Percentiles rank a stretch among this genome's conserved stretches.
Evolutionary conservation across 2,113 vertebrate species (phyloP).

Genomic region (Numida meleagris): DNA sequence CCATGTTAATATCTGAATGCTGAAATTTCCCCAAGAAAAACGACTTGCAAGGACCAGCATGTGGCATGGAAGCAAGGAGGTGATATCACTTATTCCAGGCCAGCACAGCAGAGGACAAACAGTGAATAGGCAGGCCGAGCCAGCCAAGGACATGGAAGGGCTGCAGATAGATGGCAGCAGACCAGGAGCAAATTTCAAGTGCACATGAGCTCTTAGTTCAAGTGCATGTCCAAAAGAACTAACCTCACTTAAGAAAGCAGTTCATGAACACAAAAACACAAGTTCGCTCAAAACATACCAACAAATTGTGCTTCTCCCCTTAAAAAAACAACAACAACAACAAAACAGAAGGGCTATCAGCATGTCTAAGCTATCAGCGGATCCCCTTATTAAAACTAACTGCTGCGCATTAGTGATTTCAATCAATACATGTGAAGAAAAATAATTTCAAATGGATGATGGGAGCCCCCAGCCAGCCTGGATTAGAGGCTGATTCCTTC

Average conservation of each 20-base stretch:
- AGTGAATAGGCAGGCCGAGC: accelerated
- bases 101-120: background rate
- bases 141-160: background rate
- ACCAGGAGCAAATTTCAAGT: background rate
- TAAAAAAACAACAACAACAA: constrained; percentile 70
- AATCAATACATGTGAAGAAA: constrained; percentile 49
- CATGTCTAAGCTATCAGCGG: constrained; percentile 49
- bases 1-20: background rate
- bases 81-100: background rate
- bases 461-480: constrained; percentile 35
- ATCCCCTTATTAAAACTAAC: constrained; percentile 72
- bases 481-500: background rate
- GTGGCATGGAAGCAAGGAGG: background rate
- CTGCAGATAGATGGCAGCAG: background rate
- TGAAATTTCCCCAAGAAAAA: background rate
- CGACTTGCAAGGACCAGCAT: background rate
- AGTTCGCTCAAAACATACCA: background rate
- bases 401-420: constrained; percentile 51
- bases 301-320: constrained; percentile 47
- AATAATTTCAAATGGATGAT: constrained; percentile 47
- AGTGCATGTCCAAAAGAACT: background rate
- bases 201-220: background rate
- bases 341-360: constrained; percentile 66
- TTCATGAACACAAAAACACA: background rate
- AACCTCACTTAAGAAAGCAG: background rate